phyloP scores from a whole-genome alignment of 2,797 vertebrate genomes.

The Sebastes melanostomus region DNA sequence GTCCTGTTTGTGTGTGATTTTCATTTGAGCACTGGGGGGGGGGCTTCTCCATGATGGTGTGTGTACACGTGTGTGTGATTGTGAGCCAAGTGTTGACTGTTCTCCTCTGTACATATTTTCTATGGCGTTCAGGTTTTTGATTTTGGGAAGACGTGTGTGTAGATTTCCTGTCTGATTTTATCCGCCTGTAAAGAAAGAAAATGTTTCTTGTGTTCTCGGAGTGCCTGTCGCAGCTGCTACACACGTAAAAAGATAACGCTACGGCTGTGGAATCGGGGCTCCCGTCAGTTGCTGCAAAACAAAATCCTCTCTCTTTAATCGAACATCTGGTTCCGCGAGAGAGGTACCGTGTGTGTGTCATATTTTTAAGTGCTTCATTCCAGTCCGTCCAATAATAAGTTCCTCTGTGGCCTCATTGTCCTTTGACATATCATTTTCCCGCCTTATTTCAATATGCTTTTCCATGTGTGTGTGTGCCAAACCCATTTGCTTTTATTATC shows the following conservation, averaged over 20 bases:
- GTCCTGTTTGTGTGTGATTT: constrained; percentile 34
- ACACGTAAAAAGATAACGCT: constrained; percentile 59
- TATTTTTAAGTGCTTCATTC: constrained; percentile 62
- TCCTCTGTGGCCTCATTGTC: constrained; percentile 67
- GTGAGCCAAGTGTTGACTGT: constrained; percentile 60
- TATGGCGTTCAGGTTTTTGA: constrained; percentile 47
- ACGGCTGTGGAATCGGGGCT: constrained; percentile 60
- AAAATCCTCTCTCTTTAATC: constrained; percentile 44
- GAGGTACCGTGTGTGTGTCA: constrained; percentile 51
- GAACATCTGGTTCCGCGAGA: constrained; percentile 49
- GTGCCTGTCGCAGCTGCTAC: constrained; percentile 73
- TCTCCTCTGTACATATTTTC: constrained; percentile 75
- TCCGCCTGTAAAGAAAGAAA: constrained; percentile 60
- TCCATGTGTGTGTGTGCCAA: constrained; percentile 65
- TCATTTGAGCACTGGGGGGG: constrained; percentile 39
- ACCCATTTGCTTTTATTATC: constrained; percentile 41
- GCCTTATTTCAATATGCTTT: constrained; percentile 57
- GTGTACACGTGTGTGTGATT: constrained; percentile 23
- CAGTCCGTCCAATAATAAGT: constrained; percentile 37
- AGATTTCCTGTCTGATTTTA: constrained; percentile 53
- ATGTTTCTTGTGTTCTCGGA: constrained; percentile 52
- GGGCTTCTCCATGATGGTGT: constrained; percentile 30
- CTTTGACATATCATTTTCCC: constrained; percentile 43
- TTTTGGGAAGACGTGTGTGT: constrained; percentile 37
- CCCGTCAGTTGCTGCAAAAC: constrained; percentile 71